Evolutionary conservation across 1,140 invertebrate genomes (phyloP).

Genomic region (Steinernema khuongi): DNA sequence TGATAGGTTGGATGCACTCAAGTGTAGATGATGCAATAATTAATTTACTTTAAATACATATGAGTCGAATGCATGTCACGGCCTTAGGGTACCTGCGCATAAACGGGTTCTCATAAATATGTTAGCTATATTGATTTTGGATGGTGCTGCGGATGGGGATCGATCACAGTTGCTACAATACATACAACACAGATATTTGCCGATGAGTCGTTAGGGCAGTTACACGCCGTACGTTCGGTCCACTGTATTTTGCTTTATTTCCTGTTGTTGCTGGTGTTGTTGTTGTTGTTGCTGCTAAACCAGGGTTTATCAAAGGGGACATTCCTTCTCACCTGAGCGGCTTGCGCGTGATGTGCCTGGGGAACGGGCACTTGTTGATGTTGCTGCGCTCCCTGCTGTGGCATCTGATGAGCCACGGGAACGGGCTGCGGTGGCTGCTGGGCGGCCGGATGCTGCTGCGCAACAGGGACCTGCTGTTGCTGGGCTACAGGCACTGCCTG

Average conservation of each 20-base stretch:
- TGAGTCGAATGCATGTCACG: too few species aligned
- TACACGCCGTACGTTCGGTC: background rate
- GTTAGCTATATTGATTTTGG: background rate
- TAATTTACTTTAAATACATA: too few species aligned
- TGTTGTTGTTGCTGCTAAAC: background rate
- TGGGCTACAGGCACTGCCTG: background rate
- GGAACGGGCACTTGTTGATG: background rate
- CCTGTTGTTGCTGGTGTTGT: background rate
- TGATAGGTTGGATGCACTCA: too few species aligned
- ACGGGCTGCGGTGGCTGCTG: background rate
- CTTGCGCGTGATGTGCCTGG: background rate
- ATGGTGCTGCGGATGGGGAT: background rate
- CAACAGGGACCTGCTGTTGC: background rate
- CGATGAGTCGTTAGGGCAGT: background rate
- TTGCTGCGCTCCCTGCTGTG: background rate
- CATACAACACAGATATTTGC: background rate
- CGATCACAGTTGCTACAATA: background rate
- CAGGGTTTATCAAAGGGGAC: background rate
- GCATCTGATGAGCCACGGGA: background rate
- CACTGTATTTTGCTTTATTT: background rate
- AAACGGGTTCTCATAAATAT: background rate
- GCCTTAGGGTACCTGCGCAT: too few species aligned
- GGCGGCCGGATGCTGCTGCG: background rate
- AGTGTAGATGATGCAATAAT: too few species aligned
- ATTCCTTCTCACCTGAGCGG: background rate